phyloP scores from a whole-genome alignment of 2,113 vertebrate species.

The Corythoichthys intestinalis region DNA sequence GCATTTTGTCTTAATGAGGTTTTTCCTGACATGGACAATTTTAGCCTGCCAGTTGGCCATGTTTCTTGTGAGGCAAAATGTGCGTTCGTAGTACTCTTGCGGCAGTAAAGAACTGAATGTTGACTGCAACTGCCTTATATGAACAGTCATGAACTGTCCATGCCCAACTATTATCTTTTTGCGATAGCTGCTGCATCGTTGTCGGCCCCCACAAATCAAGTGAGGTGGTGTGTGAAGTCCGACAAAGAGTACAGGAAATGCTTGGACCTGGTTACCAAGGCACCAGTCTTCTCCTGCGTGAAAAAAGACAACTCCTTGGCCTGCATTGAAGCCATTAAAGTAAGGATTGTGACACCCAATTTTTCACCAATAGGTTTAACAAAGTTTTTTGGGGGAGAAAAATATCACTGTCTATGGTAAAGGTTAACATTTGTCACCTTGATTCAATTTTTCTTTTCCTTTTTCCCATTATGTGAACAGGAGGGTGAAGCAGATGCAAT shows the following conservation, averaged over 20 bases:
- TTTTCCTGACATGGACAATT: no score
- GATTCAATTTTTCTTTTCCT: background rate
- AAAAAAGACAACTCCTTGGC: background rate
- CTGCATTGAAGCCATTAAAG: constrained; percentile 66
- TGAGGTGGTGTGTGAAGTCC: constrained; percentile 70
- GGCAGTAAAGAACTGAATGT: background rate
- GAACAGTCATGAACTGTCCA: background rate
- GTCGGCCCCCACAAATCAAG: constrained; percentile 16
- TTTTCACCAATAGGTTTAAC: background rate
- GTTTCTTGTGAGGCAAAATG: no score
- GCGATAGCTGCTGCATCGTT: constrained; percentile 17
- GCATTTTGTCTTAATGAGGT: no score
- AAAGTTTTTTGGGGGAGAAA: no score
- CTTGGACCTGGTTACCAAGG: background rate
- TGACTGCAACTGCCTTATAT: no score
- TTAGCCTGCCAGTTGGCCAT: no score
- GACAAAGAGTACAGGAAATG: constrained; percentile 55
- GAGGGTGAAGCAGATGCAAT: constrained; percentile 75
- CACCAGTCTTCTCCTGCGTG: constrained; percentile 43
- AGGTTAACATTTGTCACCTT: constrained; percentile 19
- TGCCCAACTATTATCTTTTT: no score
- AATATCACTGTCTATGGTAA: no score
- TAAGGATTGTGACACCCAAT: constrained; percentile 24
- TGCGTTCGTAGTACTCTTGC: no score
- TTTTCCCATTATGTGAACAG: constrained; percentile 50